Conservation (phyloP, 37 sponge, comb jelly and placozoan species). For the Tethya wilhelma region DNA sequence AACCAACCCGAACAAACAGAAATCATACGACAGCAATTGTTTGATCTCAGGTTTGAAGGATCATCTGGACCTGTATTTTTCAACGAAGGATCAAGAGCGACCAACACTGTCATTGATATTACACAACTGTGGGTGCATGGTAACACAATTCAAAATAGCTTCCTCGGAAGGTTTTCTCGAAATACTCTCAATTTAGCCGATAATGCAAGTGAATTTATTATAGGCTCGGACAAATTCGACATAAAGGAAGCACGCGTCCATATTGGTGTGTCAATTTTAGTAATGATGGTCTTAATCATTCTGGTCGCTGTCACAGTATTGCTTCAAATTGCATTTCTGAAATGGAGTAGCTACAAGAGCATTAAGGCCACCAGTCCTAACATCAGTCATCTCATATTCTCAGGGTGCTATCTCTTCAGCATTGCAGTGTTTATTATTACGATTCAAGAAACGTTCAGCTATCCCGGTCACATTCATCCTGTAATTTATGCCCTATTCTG, state of each 20-base stretch:
- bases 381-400: slow-evolving; percentile 26
- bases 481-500: too few species aligned
- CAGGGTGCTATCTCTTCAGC: slow-evolving; percentile 37
- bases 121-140: neutral
- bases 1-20: neutral
- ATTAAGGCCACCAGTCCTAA: slow-evolving; percentile 47
- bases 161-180: too few species aligned
- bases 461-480: neutral
- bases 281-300: neutral
- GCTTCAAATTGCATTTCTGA: slow-evolving; percentile 17
- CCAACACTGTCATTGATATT: neutral
- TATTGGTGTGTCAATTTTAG: neutral
- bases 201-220: too few species aligned
- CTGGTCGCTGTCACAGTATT: neutral
- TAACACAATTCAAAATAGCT: neutral
- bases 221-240: too few species aligned
- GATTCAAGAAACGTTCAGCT: neutral
- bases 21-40: neutral
- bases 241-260: neutral
- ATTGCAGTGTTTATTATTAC: slow-evolving; percentile 5
- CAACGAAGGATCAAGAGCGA: neutral
- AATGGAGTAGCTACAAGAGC: neutral
- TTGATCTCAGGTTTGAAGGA: neutral
- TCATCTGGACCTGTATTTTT: neutral
- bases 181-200: too few species aligned